Base-by-base conservation (phyloP, 2,797 vertebrate genomes). In the Lepus oiostolus region DNA sequence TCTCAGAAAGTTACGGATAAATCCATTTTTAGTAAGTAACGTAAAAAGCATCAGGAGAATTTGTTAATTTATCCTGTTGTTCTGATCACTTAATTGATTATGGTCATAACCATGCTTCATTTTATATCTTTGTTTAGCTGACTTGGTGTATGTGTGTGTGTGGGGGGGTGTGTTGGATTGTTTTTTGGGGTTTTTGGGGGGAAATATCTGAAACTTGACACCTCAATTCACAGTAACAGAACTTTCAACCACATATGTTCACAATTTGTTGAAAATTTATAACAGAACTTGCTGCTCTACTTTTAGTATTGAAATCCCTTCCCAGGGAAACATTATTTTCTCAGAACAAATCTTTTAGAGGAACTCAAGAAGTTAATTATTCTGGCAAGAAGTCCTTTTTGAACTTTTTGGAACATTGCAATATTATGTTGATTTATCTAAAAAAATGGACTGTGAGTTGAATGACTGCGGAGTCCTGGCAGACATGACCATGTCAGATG, bases 391-490 rank as follows among this genome's bases (percentile, higher is more conserved):
- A 74, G 96, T 42, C 32, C 26, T 9, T 60, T 93, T 94, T 93
- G 81, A 67, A 77, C 67, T 97, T 97, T 97, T 89, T 42, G 30
- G 68, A 77, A 88, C 54, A 85, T 88, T 95, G 54, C 30, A 93
- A 9, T 91, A 88, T 93, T 94, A 38, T 81, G 83, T 90, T 94
- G 79, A 80, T 95, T 95, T 96, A 90, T 95, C 93, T 91, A 68
- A 24, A 85, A 96, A 88, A 47, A 60, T 85, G 68, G 67, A 32
- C 94, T 96, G 85, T 14, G 74, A 83, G 63, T 95, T 83, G n/a
- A 86, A 90, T 92, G 81, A 47, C 80, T 85, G 60, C 60, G 62
- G 0, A 89, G 0, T 54, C 35, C 76, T 97, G 92, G 85, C 83
- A 88, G 72, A 93, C 38, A 22, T 14, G 81, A 93, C 54, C 28